These are phyloP conservation scores for Polydesmus complanatus DNA, from an alignment of 2,888 invertebrate species.

Conservation along the genomic window DNA sequence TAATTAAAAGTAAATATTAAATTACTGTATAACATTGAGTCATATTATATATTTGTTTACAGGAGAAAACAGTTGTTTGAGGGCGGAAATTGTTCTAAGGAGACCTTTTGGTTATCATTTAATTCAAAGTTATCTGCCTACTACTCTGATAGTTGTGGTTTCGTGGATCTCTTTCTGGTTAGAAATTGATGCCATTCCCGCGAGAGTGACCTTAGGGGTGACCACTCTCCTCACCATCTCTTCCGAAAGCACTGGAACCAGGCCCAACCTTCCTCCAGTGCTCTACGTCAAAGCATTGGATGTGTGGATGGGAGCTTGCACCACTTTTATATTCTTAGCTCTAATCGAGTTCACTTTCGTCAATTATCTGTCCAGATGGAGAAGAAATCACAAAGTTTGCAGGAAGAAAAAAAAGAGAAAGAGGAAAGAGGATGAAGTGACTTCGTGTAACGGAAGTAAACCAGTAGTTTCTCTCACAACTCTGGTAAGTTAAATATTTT, in stretches of 20 bases:
- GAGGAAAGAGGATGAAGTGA: background rate
- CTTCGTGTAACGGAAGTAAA: background rate
- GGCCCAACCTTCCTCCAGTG: constrained; percentile 23
- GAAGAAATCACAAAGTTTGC: background rate
- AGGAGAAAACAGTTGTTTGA: constrained; percentile 27
- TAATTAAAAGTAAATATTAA: no score
- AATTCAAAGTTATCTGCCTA: constrained; percentile 28
- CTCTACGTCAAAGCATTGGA: constrained; percentile 27
- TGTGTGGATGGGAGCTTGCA: constrained; percentile 28
- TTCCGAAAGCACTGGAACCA: constrained; percentile 24
- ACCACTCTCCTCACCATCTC: constrained; percentile 29
- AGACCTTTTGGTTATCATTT: constrained; percentile 27
- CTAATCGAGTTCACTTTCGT: constrained; percentile 38
- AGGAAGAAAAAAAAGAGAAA: background rate
- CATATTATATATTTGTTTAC: no score
- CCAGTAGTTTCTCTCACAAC: no score
- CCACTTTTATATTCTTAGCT: constrained; percentile 37
- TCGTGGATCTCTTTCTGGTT: constrained; percentile 30
- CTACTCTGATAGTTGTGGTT: constrained; percentile 28
- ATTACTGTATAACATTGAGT: no score
- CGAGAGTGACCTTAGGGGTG: constrained; percentile 29
- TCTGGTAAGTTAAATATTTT: no score
- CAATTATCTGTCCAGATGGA: constrained; percentile 36
- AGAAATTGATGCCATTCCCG: constrained; percentile 28
- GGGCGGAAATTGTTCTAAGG: constrained; percentile 25